phyloP scores from a whole-genome alignment of 2,797 vertebrate genomes.

The Manis javanica region DNA sequence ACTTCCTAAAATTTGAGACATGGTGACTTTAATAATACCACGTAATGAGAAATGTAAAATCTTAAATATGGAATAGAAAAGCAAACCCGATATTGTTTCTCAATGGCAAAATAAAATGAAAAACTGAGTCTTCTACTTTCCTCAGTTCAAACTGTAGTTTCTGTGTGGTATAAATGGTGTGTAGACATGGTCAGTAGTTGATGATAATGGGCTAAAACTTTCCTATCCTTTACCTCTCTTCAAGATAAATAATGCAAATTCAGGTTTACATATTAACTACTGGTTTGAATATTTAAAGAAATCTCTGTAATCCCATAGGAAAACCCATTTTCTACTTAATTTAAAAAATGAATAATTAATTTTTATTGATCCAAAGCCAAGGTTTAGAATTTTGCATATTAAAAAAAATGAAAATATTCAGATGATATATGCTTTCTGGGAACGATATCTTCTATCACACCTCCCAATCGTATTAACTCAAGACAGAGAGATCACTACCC shows the following conservation, averaged over 20 bases:
- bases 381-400: background rate
- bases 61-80: background rate
- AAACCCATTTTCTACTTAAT: constrained; percentile 8
- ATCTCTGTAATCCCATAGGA: background rate
- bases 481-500: background rate
- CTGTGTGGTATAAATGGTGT: background rate
- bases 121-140: background rate
- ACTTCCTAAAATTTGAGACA: background rate
- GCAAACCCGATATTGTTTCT: background rate
- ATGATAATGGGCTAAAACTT: background rate
- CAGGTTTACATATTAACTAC: background rate
- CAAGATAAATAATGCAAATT: constrained; percentile 48
- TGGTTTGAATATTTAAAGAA: constrained; percentile 35
- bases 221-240: background rate
- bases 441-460: background rate
- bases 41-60: background rate
- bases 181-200: background rate
- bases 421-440: background rate
- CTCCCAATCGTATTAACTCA: background rate
- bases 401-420: background rate
- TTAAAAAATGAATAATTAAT: constrained; percentile 28
- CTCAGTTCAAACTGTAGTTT: background rate
- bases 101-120: constrained; percentile 29
- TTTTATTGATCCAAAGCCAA: background rate
- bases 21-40: background rate